Evolutionary conservation across 2,113 vertebrate genomes (phyloP), one percentile per base, ranked within the genome.

Genomic region (Neolamprologus longior): DNA sequence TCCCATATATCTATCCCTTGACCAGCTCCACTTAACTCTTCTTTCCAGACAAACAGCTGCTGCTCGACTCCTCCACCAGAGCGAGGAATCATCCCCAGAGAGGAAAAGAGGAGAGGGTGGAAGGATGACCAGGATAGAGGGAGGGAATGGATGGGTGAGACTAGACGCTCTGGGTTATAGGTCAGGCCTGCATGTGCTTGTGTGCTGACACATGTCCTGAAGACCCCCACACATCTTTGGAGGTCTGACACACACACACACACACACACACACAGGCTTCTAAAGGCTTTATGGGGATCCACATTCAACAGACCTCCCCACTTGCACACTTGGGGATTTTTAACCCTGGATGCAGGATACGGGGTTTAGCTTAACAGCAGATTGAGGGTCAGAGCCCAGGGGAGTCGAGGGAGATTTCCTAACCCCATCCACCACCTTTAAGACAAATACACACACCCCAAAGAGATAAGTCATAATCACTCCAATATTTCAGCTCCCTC

Each of bases 111-210:
- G 76, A 85, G 80, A 86, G 47, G 86, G 78, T 52, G 73, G 79
- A 79, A 82, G 83, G 79, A 87, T 61, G 9, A 81, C 85, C 86
- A 85, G 92, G 91, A 89, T 81, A 87, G 80, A 81, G 86, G 85
- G 92, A 76, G 80, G 90, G 88, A 84, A 82, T 58, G 91, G 90
- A 91, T 90, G 95, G 95, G 93, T 50, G 87, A 14, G 92, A 93
- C 95, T 91, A 95, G 95, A 96, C 93, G 50, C 80, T 84, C 14
- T 6, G 73, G 94, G 94, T 95, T 93, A 73, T 7, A 92, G 95
- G 95, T 95, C 86, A 87, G 82, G 24, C 80, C 89, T 91, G 91
- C 89, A 91, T 93, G 90, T 84, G 82, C 92, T 92, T 91, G 93
- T 96, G 93, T 94, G 89, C 88, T 19, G 86, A 66, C 54, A 86